Percentiles rank a stretch among this genome's conserved stretches.
These are phyloP conservation scores for Coleophora flavipennella DNA, from an alignment of 2,888 invertebrate species.

Conservation along the genomic window DNA sequence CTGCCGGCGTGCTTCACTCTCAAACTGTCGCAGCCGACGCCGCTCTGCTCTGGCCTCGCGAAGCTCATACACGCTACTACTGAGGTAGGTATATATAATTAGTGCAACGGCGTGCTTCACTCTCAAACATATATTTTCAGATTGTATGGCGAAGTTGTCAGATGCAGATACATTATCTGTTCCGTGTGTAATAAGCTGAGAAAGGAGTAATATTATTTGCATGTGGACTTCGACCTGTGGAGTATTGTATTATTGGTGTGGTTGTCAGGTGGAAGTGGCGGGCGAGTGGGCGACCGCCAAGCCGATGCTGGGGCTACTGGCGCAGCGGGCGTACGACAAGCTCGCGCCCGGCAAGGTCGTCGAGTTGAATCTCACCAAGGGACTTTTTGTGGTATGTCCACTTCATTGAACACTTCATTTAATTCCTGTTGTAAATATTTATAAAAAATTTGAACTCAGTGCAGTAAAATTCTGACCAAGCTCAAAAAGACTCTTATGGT, in stretches of 20 bases:
- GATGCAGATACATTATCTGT: no score
- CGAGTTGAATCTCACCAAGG: slow-evolving; percentile 81
- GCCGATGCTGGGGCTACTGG: slow-evolving; percentile 84
- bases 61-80: slow-evolving; percentile 64
- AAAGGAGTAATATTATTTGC: no score
- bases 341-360: slow-evolving; percentile 62
- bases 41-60: slow-evolving; percentile 85
- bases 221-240: no score
- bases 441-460: no score
- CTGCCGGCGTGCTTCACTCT: slow-evolving; percentile 90
- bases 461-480: no score
- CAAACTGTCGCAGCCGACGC: slow-evolving; percentile 86
- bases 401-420: no score
- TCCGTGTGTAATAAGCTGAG: no score
- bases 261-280: slow-evolving; percentile 59
- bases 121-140: no score
- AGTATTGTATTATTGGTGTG: neutral
- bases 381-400: slow-evolving; percentile 85
- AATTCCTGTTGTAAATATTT: no score
- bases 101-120: no score
- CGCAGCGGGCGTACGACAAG: slow-evolving; percentile 83
- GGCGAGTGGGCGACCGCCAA: slow-evolving; percentile 58
- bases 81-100: slow-evolving; percentile 50
- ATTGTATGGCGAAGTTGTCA: no score
- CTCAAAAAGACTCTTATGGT: no score